Evolutionary conservation across 1,140 invertebrate species (phyloP), one percentile per base, ranked within the genome.

Genomic region (Maconellicoccus hirsutus): DNA sequence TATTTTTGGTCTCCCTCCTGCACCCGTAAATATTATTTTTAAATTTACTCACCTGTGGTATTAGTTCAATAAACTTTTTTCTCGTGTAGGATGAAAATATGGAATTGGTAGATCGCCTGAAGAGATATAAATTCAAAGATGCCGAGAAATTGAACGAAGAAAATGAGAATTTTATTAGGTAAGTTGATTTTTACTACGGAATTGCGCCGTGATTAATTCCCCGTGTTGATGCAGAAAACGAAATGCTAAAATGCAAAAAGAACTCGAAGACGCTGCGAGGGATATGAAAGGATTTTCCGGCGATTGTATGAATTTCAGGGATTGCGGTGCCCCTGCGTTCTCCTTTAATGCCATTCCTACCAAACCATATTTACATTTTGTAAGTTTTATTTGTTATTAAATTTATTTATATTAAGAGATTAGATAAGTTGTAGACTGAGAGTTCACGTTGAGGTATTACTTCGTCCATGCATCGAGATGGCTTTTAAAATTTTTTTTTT

Each of bases 61-160:
- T 22, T 23, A 2, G 4, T 23, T 19, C 19, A 61, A 61, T 61
- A 19, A 22, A 8, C 21, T 16, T 66, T 66, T 10, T 4, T 66
- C 3, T 66, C 25, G 16, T 73, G 69, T 70, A 96, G 87, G 89
- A 93, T 78, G 94, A 97, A 82, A 95, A 97, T 83, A 83, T 86
- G 33, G 87, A 92, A 73, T 80, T 98, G 42, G 84, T 98, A 38
- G 89, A 93, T 69, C 83, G 92, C 71, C 86, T 94, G 75, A 94
- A 97, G 79, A 89, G 88, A 73, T 90, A 92, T 75, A 97, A 97
- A 83, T 86, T 91, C 16, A 90, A 91, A 81, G 93, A 96, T 84
- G 95, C 94, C 12, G 94, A 97, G 77, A 89, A 89, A 80, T 86
- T 96, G 85, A 96, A 96, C 78, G 89, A 92, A 81, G 93, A 96